Conservation (phyloP, 2,888 invertebrate species). For the Ethmia dodecea region DNA sequence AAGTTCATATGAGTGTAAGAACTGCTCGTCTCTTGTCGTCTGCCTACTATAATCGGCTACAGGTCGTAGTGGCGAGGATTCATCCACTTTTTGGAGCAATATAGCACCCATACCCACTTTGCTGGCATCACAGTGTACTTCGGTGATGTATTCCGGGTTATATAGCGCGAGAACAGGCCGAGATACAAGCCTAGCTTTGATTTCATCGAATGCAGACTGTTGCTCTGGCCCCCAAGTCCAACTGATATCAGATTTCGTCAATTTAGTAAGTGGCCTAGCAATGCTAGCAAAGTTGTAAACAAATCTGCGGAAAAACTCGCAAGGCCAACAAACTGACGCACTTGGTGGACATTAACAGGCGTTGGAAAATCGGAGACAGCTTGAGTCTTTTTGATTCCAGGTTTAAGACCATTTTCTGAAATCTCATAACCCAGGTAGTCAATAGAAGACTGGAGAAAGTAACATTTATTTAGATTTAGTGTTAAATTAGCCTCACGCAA, state of each 20-base stretch:
- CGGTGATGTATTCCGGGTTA: conserved; percentile 9
- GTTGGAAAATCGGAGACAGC: conserved; percentile 1
- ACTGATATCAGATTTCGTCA: conserved; percentile 5
- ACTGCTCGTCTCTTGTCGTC: conserved; percentile 28
- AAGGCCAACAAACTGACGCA: conserved; percentile 4
- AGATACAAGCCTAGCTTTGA: conserved; percentile 4
- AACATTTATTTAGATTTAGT: conserved; percentile 10
- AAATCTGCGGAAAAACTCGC: conserved; percentile 7
- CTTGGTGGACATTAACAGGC: conserved; percentile 6
- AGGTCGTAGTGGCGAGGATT: background rate
- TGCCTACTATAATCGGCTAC: conserved; percentile 32
- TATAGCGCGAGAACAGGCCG: conserved; percentile 12
- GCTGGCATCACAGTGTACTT: conserved; percentile 13
- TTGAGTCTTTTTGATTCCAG: background rate
- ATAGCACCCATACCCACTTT: conserved; percentile 11
- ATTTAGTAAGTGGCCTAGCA: conserved; percentile 2
- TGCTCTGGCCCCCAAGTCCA: conserved; percentile 11
- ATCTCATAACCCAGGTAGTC: conserved; percentile 2
- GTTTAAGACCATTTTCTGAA: background rate
- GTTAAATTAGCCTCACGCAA: conserved; percentile 6
- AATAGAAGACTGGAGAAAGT: conserved; percentile 4
- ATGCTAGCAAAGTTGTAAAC: conserved; percentile 2
- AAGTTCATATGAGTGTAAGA: conserved; percentile 34
- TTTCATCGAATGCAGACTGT: conserved; percentile 6
- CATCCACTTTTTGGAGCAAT: conserved; percentile 6